phyloP scores from a whole-genome alignment of 30 jellyfish, hydroid and myxozoan genomes.

The Cassiopea andromeda region DNA sequence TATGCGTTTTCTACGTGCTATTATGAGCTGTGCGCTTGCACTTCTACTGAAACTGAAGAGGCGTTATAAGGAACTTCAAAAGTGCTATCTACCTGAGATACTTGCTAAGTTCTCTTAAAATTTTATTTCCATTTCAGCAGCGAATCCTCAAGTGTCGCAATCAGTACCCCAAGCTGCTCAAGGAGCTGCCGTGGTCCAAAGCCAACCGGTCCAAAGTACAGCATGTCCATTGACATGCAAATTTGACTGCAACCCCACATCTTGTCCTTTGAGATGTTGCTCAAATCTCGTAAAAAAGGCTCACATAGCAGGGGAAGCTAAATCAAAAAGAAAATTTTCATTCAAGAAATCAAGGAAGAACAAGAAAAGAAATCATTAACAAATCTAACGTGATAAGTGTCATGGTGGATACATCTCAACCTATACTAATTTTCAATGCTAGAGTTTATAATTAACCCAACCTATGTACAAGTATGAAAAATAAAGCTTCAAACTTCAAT shows the following conservation, averaged over 20 bases:
- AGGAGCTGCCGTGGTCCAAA: slow-evolving; percentile 54
- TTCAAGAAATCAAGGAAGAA: slow-evolving; percentile 9
- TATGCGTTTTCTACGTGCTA: too few relatives aligned
- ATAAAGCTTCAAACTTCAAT: too few relatives aligned
- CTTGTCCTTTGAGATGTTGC: slow-evolving; percentile 71
- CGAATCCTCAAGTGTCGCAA: slow-evolving; percentile 36
- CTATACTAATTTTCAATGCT: too few relatives aligned
- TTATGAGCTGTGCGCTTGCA: too few relatives aligned
- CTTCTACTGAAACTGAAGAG: too few relatives aligned
- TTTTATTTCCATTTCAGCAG: background rate
- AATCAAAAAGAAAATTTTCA: background rate
- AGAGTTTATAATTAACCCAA: too few relatives aligned
- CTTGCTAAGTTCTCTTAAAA: background rate
- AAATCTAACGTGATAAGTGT: background rate
- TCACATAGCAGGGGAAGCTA: slow-evolving; percentile 28
- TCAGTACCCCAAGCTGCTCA: slow-evolving; percentile 56
- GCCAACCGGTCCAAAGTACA: slow-evolving; percentile 13
- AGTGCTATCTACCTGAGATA: too few relatives aligned
- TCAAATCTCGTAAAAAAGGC: slow-evolving; percentile 44
- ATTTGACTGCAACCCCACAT: slow-evolving; percentile 67
- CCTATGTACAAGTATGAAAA: too few relatives aligned
- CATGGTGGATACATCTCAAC: too few relatives aligned
- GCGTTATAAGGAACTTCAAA: too few relatives aligned
- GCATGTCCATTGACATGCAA: slow-evolving; percentile 70
- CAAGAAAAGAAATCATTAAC: background rate